These are phyloP conservation scores for Diadromus collaris DNA, from an alignment of 2,888 invertebrate species.

Conservation along the genomic window DNA sequence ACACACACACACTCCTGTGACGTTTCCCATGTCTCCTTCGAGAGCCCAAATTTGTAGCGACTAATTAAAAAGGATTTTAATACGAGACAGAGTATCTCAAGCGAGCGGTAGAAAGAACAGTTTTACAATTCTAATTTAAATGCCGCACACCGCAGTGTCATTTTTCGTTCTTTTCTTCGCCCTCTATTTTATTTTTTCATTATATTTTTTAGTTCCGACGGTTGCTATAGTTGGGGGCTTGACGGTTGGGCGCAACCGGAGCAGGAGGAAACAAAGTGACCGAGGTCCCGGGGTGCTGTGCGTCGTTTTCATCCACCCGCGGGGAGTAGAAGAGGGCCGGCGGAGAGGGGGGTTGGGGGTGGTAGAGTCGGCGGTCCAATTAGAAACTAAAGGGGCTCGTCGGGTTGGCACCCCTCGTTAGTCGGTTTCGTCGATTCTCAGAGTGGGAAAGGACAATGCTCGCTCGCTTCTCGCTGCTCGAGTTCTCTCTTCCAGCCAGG, in stretches of 20 bases:
- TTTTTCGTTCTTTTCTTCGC: slow-evolving; percentile 36
- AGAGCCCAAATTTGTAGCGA: background rate
- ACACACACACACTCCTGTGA: background rate
- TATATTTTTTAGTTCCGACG: slow-evolving; percentile 17
- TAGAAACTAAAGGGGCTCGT: slow-evolving; percentile 62
- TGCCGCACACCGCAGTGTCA: slow-evolving; percentile 37
- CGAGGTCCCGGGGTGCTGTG: slow-evolving; percentile 45
- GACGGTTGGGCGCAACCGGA: slow-evolving; percentile 33
- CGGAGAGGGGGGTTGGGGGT: no score
- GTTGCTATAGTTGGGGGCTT: slow-evolving; percentile 43
- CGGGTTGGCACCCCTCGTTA: slow-evolving; percentile 63
- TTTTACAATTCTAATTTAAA: slow-evolving; percentile 48
- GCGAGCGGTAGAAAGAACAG: slow-evolving; percentile 16
- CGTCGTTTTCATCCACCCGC: slow-evolving; percentile 49
- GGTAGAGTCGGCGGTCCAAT: slow-evolving; percentile 55
- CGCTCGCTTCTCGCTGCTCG: slow-evolving; percentile 38
- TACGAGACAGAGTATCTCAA: slow-evolving; percentile 56
- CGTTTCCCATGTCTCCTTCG: slow-evolving; percentile 3
- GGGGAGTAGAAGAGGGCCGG: slow-evolving; percentile 45
- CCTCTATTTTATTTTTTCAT: slow-evolving; percentile 40
- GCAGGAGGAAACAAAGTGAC: slow-evolving; percentile 57
- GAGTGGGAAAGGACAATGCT: slow-evolving; percentile 64
- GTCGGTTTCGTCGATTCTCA: slow-evolving; percentile 64
- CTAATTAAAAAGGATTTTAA: slow-evolving; percentile 57
- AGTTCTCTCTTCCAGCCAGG: slow-evolving; percentile 34